phyloP scores from a whole-genome alignment of 2,888 invertebrate genomes.

The Danaus chrysippus region DNA sequence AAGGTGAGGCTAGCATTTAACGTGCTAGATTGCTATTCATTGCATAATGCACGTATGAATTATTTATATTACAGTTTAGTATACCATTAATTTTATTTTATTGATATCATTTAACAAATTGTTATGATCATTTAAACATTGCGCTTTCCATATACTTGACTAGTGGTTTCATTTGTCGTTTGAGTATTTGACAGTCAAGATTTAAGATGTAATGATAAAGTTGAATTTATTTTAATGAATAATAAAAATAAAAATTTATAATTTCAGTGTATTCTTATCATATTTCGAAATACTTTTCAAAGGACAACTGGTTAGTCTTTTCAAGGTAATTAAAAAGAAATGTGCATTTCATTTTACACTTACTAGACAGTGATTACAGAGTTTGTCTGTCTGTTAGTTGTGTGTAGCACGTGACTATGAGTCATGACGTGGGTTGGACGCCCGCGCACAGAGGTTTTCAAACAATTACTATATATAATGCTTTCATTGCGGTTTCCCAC shows the following conservation, averaged over 20 bases:
- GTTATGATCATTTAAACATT: too few relatives aligned
- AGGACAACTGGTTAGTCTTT: background rate
- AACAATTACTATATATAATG: conserved; percentile 14
- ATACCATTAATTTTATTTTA: background rate
- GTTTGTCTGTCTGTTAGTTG: conserved; percentile 51
- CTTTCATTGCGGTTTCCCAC: conserved; percentile 5
- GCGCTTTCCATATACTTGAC: too few relatives aligned
- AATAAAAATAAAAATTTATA: too few relatives aligned
- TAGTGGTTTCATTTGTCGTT: too few relatives aligned
- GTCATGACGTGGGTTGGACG: conserved; percentile 52
- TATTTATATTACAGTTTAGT: background rate
- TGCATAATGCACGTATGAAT: conserved; percentile 23
- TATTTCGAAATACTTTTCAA: background rate
- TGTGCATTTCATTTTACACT: background rate
- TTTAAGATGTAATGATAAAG: too few relatives aligned
- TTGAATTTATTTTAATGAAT: too few relatives aligned
- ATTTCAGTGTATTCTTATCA: too few relatives aligned
- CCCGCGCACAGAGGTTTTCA: conserved; percentile 26
- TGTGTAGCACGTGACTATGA: conserved; percentile 49
- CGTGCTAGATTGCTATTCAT: conserved; percentile 25
- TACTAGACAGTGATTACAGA: conserved; percentile 11
- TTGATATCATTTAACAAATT: background rate
- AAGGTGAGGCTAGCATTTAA: conserved; percentile 39
- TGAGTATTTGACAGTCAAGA: too few relatives aligned
- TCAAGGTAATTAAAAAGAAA: background rate